phyloP scores from a whole-genome alignment of 2,888 invertebrate species.

The Idaea straminata region DNA sequence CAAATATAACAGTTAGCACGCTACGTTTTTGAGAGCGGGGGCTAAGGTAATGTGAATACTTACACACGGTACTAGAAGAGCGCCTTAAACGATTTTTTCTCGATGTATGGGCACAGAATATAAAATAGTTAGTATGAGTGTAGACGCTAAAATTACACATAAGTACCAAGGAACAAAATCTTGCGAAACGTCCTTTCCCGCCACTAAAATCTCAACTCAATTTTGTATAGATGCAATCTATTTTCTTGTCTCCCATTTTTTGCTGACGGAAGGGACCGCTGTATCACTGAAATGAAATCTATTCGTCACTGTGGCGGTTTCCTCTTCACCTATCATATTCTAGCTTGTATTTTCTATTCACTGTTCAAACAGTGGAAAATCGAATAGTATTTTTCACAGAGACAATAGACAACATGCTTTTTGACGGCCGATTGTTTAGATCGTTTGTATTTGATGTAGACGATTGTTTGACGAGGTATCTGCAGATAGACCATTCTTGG shows the following conservation, averaged over 20 bases:
- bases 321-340: conserved; percentile 9
- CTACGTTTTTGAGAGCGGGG: too few species aligned
- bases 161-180: background rate
- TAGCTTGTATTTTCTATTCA: conserved; percentile 1
- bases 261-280: conserved; percentile 20
- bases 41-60: too few species aligned
- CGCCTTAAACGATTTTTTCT: too few species aligned
- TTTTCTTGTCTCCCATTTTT: conserved; percentile 16
- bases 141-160: too few species aligned
- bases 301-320: conserved; percentile 21
- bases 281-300: conserved; percentile 27
- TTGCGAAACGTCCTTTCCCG: background rate
- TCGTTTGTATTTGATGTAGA: background rate
- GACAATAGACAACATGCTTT: background rate
- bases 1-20: too few species aligned
- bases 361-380: background rate
- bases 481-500: too few species aligned
- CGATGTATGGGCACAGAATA: too few species aligned
- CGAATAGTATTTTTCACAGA: background rate
- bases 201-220: background rate
- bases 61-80: too few species aligned
- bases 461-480: too few species aligned
- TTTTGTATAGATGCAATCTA: conserved; percentile 9
- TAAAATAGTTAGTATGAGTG: too few species aligned
- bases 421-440: background rate